Base-by-base conservation (phyloP, 1,140 invertebrate genomes). In the Leptinotarsa lineolata region DNA sequence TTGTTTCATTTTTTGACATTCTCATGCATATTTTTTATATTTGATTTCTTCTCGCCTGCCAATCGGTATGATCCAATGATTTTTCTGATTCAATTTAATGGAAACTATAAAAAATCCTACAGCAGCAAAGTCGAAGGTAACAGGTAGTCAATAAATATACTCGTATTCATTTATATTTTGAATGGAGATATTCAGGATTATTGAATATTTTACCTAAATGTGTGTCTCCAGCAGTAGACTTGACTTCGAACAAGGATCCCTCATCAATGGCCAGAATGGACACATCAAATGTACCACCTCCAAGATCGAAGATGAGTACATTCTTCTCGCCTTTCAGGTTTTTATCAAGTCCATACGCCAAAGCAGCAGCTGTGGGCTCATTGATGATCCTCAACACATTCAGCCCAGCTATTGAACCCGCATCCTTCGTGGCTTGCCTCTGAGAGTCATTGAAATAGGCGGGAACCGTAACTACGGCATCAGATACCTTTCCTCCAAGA, bases 231-330 rank as follows among this genome's bases (percentile, higher is more conserved):
- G 93, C 91, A 8, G 94, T 95, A 0, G 94, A 88, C 83, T 90
- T 91, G 0, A 95, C 93, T 87, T 95, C 90, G 78, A 92, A 93
- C 21, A 92, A 83, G 0, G 91, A 91, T 6, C 95, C 95, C 84
- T 96, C 94, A 74, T 93, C 92, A 83, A 97, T 96, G 65, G 91
- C 90, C 1, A 97, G 84, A 60, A 97, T 90, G 18, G 95, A 97
- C 0, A 97, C 95, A 85, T 97, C 95, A 74, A 93, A 93, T 59
- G 92, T 92, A 20, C 92, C 91, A 61, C 92, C 92, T 6, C 92
- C 92, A 44, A 93, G 85, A 82, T 93, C 92, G 74, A 92, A 93
- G 48, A 93, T 92, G 0, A 93, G 83, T 0, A 93, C 90, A 79
- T 91, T 93, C 72, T 89, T 90, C 75, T 93, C 91, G 0, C 95